phyloP scores from a whole-genome alignment of 2,113 vertebrate species.

The Calonectris borealis region DNA sequence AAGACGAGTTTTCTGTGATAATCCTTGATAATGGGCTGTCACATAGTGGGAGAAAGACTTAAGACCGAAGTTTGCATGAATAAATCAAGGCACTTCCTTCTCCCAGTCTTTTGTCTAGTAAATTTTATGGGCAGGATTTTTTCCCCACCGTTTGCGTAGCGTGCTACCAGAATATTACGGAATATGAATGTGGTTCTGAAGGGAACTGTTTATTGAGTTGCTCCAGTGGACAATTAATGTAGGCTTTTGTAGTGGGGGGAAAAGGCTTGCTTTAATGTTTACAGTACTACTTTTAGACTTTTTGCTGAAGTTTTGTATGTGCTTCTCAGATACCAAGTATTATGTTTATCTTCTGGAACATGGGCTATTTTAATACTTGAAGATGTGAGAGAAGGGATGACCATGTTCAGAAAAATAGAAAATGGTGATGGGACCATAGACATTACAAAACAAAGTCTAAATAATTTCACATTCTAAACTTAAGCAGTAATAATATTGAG shows the following conservation, averaged over 20 bases:
- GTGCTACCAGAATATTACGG: background rate
- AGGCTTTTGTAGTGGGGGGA: background rate
- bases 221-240: background rate
- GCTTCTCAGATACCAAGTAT: background rate
- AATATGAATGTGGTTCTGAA: background rate
- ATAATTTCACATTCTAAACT: background rate
- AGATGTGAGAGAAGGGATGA: background rate
- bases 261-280: background rate
- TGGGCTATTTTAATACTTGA: background rate
- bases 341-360: background rate
- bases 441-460: background rate
- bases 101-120: background rate
- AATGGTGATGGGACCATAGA: background rate
- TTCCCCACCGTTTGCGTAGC: rapidly evolving
- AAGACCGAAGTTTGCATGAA: background rate
- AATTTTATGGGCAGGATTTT: background rate
- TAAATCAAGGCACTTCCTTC: background rate
- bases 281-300: background rate
- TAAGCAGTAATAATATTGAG: background rate
- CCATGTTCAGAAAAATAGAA: background rate
- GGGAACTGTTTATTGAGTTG: background rate
- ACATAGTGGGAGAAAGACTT: background rate
- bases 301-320: background rate
- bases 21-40: background rate
- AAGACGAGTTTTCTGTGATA: background rate